phyloP scores from a whole-genome alignment of 1,140 invertebrate species.

The Chymomyza costata region DNA sequence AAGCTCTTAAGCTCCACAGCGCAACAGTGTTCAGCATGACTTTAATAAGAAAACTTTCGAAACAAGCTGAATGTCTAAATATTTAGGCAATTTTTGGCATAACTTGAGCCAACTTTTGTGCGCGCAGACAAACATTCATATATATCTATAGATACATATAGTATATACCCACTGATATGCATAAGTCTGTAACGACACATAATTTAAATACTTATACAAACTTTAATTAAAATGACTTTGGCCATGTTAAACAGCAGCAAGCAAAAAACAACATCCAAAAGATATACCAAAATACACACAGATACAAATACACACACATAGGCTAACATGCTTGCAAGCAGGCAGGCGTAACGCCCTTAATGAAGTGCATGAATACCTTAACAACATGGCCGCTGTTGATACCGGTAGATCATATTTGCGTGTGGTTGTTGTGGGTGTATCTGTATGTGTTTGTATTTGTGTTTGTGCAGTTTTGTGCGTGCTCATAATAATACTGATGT shows the following conservation, averaged over 20 bases:
- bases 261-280: conserved; percentile 10
- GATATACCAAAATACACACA: conserved; percentile 11
- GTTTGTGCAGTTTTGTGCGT: conserved; percentile 17
- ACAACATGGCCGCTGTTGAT: conserved; percentile 19
- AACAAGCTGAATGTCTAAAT: no score
- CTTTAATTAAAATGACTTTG: conserved; percentile 67
- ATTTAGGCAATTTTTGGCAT: no score
- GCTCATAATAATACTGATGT: conserved; percentile 68
- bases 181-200: conserved; percentile 41
- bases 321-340: conserved; percentile 6
- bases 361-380: conserved; percentile 68
- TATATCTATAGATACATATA: no score
- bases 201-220: conserved; percentile 61
- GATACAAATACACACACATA: conserved; percentile 17
- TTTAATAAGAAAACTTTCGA: no score
- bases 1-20: no score
- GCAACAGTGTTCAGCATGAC: no score
- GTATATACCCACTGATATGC: conserved; percentile 9
- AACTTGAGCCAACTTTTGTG: no score
- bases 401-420: conserved; percentile 2
- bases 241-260: conserved; percentile 49
- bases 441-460: conserved; percentile 2
- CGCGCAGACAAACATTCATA: no score
- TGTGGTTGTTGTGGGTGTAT: conserved; percentile 2
- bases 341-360: conserved; percentile 54